A percentile compares a stretch with the other conserved stretches of the same genome.
Evolutionary conservation across 2,888 invertebrate genomes (phyloP).

Genomic region (Agonopterix subpropinquella): DNA sequence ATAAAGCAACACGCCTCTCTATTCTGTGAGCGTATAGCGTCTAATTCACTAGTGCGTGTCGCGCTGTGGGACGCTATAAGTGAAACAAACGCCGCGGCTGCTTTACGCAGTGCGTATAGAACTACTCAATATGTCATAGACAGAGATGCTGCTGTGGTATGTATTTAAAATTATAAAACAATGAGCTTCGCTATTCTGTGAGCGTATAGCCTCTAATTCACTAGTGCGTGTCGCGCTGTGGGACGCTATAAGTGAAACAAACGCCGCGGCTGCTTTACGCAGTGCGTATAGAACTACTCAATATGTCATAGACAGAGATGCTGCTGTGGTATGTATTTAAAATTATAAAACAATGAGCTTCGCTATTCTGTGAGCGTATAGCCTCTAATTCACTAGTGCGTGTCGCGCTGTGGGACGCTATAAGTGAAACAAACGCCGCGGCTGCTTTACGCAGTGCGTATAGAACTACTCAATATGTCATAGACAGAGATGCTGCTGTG

Average conservation of each 20-base stretch:
- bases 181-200: not conserved
- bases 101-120: not conserved
- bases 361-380: too few species aligned
- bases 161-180: not conserved
- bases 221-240: not conserved
- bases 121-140: not conserved
- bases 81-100: not conserved
- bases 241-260: not conserved
- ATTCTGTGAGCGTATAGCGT: not conserved
- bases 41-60: not conserved
- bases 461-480: not conserved
- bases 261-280: not conserved
- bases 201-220: not conserved
- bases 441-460: not conserved
- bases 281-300: not conserved
- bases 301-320: not conserved
- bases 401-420: not conserved
- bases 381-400: too few species aligned
- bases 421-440: too few species aligned
- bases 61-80: not conserved
- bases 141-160: not conserved
- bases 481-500: not conserved
- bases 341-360: too few species aligned
- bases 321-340: not conserved
- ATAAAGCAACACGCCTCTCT: not conserved